Evolutionary conservation across 2,888 invertebrate species (phyloP), one percentile per base, ranked within the genome.

Genomic region (Metopia argyrocephala): DNA sequence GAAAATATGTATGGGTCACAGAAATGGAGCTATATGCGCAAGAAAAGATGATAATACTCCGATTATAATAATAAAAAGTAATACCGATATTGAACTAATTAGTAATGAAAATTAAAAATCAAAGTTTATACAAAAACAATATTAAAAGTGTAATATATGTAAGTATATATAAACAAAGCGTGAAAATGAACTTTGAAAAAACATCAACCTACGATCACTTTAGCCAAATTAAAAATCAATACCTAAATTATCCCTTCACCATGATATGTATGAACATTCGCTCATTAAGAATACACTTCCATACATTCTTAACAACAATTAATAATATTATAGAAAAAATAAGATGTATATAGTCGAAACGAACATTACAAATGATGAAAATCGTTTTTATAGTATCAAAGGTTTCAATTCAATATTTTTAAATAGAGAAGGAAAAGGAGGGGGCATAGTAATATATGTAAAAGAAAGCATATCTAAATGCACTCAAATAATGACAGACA

Each of bases 291-390:
- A n/a, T n/a, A n/a, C n/a, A n/a, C n/a, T n/a, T n/a, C n/a, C n/a
- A n/a, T n/a, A n/a, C n/a, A n/a, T n/a, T n/a, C n/a, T n/a, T n/a
- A n/a, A n/a, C n/a, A n/a, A n/a, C n/a, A n/a, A n/a, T n/a, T n/a
- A n/a, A n/a, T n/a, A n/a, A n/a, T n/a, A n/a, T n/a, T n/a, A n/a
- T n/a, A n/a, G 25, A 68, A 6, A 27, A 56, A 68, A 56, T 68
- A 56, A 3, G 31, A 3, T n/a, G 56, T n/a, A 56, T 56, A 56
- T 68, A 21, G 31, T 45, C 12, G 68, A 68, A 68, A 68, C 56
- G 6, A 56, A 68, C 7, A n/a, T n/a, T n/a, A n/a, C n/a, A n/a
- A n/a, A n/a, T n/a, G n/a, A n/a, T n/a, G n/a, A n/a, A n/a, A n/a
- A n/a, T n/a, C n/a, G n/a, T n/a, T n/a, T n/a, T n/a, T n/a, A n/a